Evolutionary conservation across 2,113 vertebrate genomes (phyloP), one percentile per base, ranked within the genome.

Genomic region (Mus pahari): DNA sequence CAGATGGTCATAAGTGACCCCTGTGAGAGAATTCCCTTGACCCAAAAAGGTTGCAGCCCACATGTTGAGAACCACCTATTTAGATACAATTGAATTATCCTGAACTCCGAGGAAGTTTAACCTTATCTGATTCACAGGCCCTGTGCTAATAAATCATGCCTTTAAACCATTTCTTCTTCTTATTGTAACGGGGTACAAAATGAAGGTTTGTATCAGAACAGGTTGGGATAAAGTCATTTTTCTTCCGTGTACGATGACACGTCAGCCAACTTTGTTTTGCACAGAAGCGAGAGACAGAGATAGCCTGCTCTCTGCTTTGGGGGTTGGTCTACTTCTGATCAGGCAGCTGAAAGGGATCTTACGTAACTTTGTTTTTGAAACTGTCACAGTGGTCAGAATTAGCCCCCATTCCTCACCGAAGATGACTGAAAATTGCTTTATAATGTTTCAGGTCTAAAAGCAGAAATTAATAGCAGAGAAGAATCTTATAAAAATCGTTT

Each of bases 141-240:
- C 89, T 89, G 96, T 97, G 97, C 95, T 97, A 97, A 97, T 95
- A 93, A 97, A 96, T 97, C 36, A 19, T 82, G 81, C 97, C 75
- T 62, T 95, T 74, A 94, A 97, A 97, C 86, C 94, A 93, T 97
- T 93, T 97, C 92, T 88, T 98, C 62, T 98, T 62, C 93, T 86
- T 96, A 93, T 97, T 97, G 92, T 96, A 98, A 97, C 95, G 92
- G 95, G 66, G 92, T 91, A 96, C 78, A 97, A 97, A 97, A 95
- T 97, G 93, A 97, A 97, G 74, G 84, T 83, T 5, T 42, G 89
- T 96, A 95, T 93, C 94, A 92, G 97, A 98, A 97, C 55, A 96
- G 95, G 93, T 92, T 96, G 77, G 93, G 93, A 97, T 97, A 94
- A 98, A 97, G 94, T 96, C 96, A 97, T 60, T 98, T 97, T 98